Evolutionary conservation across 2,113 vertebrate species (phyloP), one percentile per base, ranked within the genome.

Genomic region (Amblyopsis rosae): DNA sequence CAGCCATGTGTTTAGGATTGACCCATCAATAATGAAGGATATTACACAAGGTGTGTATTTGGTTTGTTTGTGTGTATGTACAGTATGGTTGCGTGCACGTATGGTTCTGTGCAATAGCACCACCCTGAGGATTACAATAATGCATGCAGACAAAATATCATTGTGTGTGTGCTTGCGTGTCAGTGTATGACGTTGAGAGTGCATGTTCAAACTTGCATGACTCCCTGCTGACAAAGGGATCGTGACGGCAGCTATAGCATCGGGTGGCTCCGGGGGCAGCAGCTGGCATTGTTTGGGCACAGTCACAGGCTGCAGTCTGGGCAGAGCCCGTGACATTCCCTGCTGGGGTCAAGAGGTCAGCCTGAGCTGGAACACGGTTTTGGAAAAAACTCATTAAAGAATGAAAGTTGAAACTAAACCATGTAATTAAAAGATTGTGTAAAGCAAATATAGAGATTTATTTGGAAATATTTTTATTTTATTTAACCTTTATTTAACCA

Each of bases 91-190:
- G 41, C 9, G 9, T 60, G 4, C 35, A 1, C 49, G 59, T 16
- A 41, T 6, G 13, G 48, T 49, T 48, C 46, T 63, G 46, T 63
- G 17, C 9, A 11, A 64, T 69, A 76, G 83, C 70, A 79, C 81
- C 88, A 85, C 72, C 83, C 0, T 64, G 75, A 82, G 88, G 86
- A 74, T 76, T 59, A 32, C 63, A 71, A 16, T 17, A 73, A 63
- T 76, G 66, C 83, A 83, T 48, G 58, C 16, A 70, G 15, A 58
- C 17, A 35, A 11, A 26, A 32, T 8, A 16, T 15, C 12, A 33
- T 7, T 55, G 12, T 33, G 4, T 67, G 63, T 62, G 15, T 56
- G 54, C 19, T 33, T 63, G 53, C 65, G n/a, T 45, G 64, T 41
- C 62, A 65, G 73, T 59, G 10, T 19, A 13, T 62, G 59, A 41